Evolutionary conservation across 1,140 invertebrate species (phyloP).

Genomic region (Pantala flavescens): DNA sequence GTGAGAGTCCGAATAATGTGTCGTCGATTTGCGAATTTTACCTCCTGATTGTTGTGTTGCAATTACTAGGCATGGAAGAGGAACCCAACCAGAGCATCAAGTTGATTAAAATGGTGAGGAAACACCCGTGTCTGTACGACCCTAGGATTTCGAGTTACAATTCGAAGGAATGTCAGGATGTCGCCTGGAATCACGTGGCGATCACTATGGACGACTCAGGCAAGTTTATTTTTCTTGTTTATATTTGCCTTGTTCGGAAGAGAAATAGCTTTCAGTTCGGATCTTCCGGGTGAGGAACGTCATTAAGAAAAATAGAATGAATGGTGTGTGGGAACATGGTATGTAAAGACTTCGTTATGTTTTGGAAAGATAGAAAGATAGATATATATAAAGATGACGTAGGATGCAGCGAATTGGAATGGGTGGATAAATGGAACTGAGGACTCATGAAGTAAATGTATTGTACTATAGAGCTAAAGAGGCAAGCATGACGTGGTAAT

Average conservation of each 20-base stretch:
- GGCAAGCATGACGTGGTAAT: no score
- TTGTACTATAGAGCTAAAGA: no score
- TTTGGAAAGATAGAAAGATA: no score
- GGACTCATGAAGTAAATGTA: no score
- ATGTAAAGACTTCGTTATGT: no score
- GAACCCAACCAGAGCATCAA: slow-evolving; percentile 35
- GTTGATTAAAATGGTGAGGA: slow-evolving; percentile 33
- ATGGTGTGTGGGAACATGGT: no score
- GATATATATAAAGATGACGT: no score
- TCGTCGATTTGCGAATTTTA: not conserved
- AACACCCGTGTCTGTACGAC: slow-evolving; percentile 32
- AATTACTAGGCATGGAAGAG: slow-evolving; percentile 15
- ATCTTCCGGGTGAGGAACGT: no score
- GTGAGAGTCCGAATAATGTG: not conserved
- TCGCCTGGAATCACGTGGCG: slow-evolving; percentile 32
- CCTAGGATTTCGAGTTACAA: slow-evolving; percentile 33
- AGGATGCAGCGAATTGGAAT: no score
- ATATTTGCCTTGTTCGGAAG: not conserved
- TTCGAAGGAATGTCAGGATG: slow-evolving; percentile 33
- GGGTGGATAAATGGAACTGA: no score
- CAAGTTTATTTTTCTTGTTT: slow-evolving; percentile 1
- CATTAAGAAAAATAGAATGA: no score
- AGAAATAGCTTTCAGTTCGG: not conserved
- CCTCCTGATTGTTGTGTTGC: not conserved
- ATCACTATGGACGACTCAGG: slow-evolving; percentile 4